These are phyloP conservation scores for Diachasma alloeum DNA, from an alignment of 1,140 invertebrate genomes.

Conservation along the genomic window DNA sequence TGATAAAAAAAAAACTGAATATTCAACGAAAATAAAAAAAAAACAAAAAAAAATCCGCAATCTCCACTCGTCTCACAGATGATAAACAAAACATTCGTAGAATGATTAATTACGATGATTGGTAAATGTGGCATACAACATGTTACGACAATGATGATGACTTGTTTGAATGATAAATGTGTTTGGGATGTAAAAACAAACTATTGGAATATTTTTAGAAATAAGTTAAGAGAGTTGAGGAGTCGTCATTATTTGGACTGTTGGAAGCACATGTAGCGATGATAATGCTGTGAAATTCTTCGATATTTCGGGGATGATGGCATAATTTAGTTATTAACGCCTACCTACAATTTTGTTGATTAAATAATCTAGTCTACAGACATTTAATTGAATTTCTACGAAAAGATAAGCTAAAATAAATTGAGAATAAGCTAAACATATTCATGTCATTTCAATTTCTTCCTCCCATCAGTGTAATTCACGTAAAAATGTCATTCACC, in stretches of 20 bases:
- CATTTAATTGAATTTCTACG: neutral
- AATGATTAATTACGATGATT: neutral
- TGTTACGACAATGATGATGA: neutral
- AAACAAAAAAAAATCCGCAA: neutral
- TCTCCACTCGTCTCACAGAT: neutral
- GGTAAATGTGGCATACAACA: neutral
- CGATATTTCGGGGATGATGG: too few species aligned
- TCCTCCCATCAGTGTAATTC: too few species aligned
- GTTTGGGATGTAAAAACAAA: neutral
- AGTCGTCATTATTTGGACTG: too few species aligned
- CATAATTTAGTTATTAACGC: neutral
- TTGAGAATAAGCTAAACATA: neutral
- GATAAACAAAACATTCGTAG: neutral
- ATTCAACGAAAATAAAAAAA: slow-evolving; percentile 32
- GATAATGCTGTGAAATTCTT: too few species aligned
- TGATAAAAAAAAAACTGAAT: slow-evolving; percentile 63
- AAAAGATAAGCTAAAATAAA: neutral
- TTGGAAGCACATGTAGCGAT: too few species aligned
- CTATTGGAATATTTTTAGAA: neutral
- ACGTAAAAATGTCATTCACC: neutral
- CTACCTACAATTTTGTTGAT: too few species aligned
- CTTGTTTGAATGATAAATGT: neutral
- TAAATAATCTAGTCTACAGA: neutral
- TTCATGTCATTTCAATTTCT: too few species aligned
- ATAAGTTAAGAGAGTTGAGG: too few species aligned